phyloP scores from a whole-genome alignment of 2,113 vertebrate species.

The Paramisgurnus dabryanus region DNA sequence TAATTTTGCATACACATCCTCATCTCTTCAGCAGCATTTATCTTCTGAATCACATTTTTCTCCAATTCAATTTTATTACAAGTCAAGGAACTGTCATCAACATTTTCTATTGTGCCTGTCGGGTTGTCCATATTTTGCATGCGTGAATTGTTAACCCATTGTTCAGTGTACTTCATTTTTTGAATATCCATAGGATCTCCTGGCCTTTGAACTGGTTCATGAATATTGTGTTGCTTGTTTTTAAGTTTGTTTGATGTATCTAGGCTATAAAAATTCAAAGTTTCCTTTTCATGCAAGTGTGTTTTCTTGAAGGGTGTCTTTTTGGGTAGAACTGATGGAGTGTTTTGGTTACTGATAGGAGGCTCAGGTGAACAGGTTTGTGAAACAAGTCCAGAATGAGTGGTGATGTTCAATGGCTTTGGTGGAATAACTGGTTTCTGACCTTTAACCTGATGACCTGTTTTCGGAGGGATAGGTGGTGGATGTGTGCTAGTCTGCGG shows the following conservation, averaged over 20 bases:
- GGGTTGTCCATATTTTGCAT: not conserved
- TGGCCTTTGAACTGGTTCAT: conserved; percentile 30
- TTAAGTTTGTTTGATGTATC: conserved; percentile 9
- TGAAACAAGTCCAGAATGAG: not conserved
- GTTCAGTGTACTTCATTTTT: conserved; percentile 33
- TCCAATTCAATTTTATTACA: conserved; percentile 51
- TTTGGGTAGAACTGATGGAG: not conserved
- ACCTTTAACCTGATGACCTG: conserved; percentile 39
- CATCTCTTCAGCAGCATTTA: conserved; percentile 65
- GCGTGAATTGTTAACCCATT: conserved; percentile 35
- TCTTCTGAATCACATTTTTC: conserved; percentile 67
- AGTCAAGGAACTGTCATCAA: conserved; percentile 5
- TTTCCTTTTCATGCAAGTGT: not conserved
- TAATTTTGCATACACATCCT: conserved; percentile 55
- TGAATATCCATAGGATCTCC: conserved; percentile 27
- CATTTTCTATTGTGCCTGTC: conserved; percentile 10
- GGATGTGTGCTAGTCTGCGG: conserved; percentile 42
- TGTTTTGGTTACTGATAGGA: not conserved
- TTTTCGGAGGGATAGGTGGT: conserved; percentile 61
- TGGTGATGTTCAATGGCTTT: conserved; percentile 70
- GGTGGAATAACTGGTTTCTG: conserved; percentile 70
- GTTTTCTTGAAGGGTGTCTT: not conserved
- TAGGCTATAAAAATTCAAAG: not conserved
- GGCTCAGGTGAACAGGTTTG: not conserved
- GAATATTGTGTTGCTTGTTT: not conserved